Conservation (phyloP, 2,888 invertebrate species). For the Lucinisca nassula region DNA sequence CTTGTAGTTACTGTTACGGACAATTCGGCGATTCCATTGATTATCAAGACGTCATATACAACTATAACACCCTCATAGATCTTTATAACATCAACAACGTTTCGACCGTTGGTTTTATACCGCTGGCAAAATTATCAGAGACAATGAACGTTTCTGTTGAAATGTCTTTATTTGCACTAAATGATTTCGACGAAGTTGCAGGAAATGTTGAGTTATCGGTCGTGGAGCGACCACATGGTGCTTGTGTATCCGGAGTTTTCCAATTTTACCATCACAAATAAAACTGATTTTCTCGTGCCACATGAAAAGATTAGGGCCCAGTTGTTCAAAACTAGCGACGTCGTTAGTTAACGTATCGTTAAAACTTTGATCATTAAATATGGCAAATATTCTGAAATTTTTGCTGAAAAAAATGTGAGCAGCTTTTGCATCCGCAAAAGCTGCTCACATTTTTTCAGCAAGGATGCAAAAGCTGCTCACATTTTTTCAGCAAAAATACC, state of each 20-base stretch:
- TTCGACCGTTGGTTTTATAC: not conserved
- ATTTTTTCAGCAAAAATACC: too few relatives aligned
- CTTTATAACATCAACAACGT: not conserved
- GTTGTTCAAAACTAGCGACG: too few relatives aligned
- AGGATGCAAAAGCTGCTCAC: too few relatives aligned
- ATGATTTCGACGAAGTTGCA: slow-evolving; percentile 44
- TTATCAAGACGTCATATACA: too few relatives aligned
- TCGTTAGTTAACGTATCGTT: too few relatives aligned
- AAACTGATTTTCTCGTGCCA: not conserved
- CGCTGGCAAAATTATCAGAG: not conserved
- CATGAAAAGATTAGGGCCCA: not conserved
- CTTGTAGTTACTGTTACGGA: too few relatives aligned
- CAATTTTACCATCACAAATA: not conserved
- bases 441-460: too few relatives aligned
- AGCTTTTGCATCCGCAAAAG: too few relatives aligned
- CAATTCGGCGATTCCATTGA: too few relatives aligned
- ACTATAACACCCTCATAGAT: not conserved
- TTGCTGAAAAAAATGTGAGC: too few relatives aligned
- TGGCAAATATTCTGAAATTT: too few relatives aligned
- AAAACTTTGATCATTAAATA: too few relatives aligned
- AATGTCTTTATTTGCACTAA: slow-evolving; percentile 10
- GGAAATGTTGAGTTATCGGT: slow-evolving; percentile 37
- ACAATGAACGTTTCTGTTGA: not conserved
- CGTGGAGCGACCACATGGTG: slow-evolving; percentile 43
- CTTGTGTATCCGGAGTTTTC: not conserved